Base-by-base conservation (phyloP, 2,888 invertebrate genomes). In the Phengaris arion region DNA sequence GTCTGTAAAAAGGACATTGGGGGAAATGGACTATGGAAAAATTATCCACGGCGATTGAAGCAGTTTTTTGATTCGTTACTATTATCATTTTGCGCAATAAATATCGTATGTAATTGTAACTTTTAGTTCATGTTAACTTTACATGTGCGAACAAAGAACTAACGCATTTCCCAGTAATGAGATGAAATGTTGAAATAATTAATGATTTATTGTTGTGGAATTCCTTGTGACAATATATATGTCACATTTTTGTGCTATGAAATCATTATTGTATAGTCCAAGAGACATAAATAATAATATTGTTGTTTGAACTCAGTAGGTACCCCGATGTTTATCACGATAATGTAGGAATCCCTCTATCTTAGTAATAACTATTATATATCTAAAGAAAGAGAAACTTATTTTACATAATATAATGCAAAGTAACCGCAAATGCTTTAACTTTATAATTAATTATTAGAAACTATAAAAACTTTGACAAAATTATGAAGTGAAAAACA, bases 181-280 rank as follows among this genome's bases (percentile, higher is more conserved):
- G 35, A 35, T 45, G 64, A 64, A 64, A 64, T 22, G 15, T 15
- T 70, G 22, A n/a, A 10, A 51, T 70, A 15, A 9, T 51, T 70
- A 15, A 9, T 51, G 70, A 51, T 9, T 70, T 51, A 51, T 6
- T 51, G 22, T 51, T 2, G 7, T 70, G 70, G 15, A 51, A 48
- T 70, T 48, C 70, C 15, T 51, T 70, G 51, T 70, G 10, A 10
- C 15, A 22, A 70, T 70, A 48, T 48, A 69, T 51, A 70, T 70
- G 22, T 22, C 12, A 70, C 70, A 70, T 70, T 70, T 70, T 70
- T 15, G 70, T 15, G 51, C 70, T 9, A 64, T 64, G 35, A 64
- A 64, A 64, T 64, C 64, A 64, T 64, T 22, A 10, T n/a, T n/a
- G n/a, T 22, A 5, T 22, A 22, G 9, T 52, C 2, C 8, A 2